These are phyloP conservation scores for Bombycilla garrulus DNA, from an alignment of 2,113 vertebrate genomes.

Conservation along the genomic window DNA sequence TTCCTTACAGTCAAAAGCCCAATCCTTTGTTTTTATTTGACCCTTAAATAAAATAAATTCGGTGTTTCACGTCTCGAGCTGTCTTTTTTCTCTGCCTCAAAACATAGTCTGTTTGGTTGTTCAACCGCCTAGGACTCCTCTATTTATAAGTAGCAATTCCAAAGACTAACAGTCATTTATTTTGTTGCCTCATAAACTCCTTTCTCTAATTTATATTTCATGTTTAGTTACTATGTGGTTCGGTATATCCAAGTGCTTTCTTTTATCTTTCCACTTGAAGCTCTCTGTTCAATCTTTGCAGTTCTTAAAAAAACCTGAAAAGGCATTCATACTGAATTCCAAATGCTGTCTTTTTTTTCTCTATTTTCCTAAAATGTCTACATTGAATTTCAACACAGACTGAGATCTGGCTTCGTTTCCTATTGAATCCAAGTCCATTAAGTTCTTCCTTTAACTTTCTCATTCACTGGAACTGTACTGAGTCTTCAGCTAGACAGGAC, in stretches of 20 bases:
- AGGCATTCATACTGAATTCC: neutral
- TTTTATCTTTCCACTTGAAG: neutral
- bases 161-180: neutral
- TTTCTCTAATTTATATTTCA: neutral
- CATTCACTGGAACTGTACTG: neutral
- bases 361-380: neutral
- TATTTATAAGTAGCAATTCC: neutral
- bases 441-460: neutral
- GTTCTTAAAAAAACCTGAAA: neutral
- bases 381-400: neutral
- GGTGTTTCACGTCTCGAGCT: neutral
- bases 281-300: neutral
- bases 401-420: neutral
- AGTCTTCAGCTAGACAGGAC: neutral
- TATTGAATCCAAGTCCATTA: neutral
- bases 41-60: neutral
- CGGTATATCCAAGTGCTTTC: neutral
- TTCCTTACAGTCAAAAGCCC: neutral
- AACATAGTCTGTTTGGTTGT: neutral
- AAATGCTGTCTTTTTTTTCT: neutral
- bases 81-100: neutral
- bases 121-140: neutral
- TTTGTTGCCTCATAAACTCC: neutral
- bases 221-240: neutral
- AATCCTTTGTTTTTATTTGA: neutral